Conservation (phyloP, 2,113 vertebrate species). For the Pantherophis guttatus region DNA sequence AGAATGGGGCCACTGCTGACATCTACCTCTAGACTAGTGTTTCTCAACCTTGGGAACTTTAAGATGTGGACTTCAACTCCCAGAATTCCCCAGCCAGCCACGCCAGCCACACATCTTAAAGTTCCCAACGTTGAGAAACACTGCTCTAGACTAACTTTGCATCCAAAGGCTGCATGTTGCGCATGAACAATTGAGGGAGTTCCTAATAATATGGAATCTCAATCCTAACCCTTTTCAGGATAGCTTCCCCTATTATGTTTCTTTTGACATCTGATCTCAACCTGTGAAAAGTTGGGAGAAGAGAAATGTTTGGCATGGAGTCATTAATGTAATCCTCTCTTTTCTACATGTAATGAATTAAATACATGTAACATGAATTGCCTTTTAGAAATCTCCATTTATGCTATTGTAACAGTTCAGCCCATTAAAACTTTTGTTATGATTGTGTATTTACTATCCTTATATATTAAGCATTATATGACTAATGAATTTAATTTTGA, state of each 20-base stretch:
- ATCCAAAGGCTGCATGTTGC: neutral
- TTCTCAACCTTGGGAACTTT: too few relatives aligned
- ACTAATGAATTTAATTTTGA: neutral
- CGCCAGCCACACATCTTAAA: too few relatives aligned
- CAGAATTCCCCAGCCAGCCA: too few relatives aligned
- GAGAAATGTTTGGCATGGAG: neutral
- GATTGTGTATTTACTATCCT: neutral
- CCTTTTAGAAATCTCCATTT: neutral
- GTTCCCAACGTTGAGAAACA: too few relatives aligned
- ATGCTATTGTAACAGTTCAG: neutral
- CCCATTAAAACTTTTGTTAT: neutral
- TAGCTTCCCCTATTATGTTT: neutral
- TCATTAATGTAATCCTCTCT: neutral
- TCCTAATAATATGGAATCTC: neutral
- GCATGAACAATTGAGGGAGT: neutral
- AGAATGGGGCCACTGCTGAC: neutral
- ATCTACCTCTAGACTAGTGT: too few relatives aligned
- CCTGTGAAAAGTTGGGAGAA: neutral
- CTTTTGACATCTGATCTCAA: neutral
- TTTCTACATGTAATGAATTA: neutral
- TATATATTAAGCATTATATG: neutral
- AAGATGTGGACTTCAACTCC: too few relatives aligned
- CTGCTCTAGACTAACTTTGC: neutral
- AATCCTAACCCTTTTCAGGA: neutral
- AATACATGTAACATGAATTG: too few relatives aligned